Conservation (phyloP, 2,888 invertebrate species). For the Brenthis hecate region DNA sequence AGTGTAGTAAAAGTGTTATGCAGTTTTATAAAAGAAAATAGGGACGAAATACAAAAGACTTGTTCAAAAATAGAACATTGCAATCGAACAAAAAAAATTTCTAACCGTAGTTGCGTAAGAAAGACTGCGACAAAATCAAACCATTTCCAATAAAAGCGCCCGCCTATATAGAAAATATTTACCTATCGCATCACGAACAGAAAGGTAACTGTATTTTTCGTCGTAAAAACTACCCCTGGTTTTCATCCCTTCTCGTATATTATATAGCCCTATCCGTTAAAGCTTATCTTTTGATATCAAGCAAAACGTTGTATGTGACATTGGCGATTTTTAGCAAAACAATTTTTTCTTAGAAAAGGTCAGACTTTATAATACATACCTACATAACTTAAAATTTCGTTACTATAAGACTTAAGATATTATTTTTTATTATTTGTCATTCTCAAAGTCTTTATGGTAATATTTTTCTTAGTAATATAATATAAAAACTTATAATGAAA, state of each 20-base stretch:
- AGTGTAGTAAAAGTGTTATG: neutral
- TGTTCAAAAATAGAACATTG: constrained; percentile 12
- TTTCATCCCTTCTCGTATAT: constrained; percentile 57
- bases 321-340: constrained; percentile 20
- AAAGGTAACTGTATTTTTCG: constrained; percentile 61
- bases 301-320: constrained; percentile 40
- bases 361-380: neutral
- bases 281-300: constrained; percentile 52
- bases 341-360: neutral
- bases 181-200: constrained; percentile 58
- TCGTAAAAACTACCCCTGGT: constrained; percentile 69
- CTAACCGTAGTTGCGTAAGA: constrained; percentile 30
- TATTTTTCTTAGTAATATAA: too few relatives aligned
- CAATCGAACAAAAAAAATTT: constrained; percentile 25
- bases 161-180: constrained; percentile 52
- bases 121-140: constrained; percentile 46
- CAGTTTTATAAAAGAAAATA: neutral
- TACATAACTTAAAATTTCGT: neutral
- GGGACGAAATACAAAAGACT: neutral
- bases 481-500: too few relatives aligned
- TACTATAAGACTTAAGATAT: too few relatives aligned
- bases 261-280: constrained; percentile 50
- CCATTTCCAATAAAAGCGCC: constrained; percentile 46
- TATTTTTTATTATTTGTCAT: too few relatives aligned
- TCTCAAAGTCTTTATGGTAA: too few relatives aligned